Base-by-base conservation (phyloP, 2,888 invertebrate genomes). In the Leptogaster cylindrica region DNA sequence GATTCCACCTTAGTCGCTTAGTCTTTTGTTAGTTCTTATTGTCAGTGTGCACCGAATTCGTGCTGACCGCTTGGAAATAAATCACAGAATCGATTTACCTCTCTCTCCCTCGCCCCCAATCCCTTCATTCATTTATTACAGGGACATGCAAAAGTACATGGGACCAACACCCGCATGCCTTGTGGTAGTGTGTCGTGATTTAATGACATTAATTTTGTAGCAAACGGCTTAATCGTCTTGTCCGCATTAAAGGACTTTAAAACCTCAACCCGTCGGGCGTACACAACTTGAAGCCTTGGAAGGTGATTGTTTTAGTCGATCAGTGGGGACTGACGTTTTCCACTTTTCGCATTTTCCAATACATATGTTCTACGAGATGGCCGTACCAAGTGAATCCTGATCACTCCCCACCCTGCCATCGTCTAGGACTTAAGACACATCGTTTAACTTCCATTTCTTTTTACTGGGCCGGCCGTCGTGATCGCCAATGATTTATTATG, bases 201-300 rank as follows among this genome's bases (percentile, higher is more conserved):
- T 68, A 68, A 68, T 65, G 65, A 39, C 65, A 68, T 68, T 68
- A 68, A 65, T 68, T 68, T 68, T 58, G 65, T 33, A 65, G 46
- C 65, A 68, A 68, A 28, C n/a, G 68, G 55, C 65, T 68, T 68
- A 68, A 65, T 68, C 65, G 65, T 27, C 65, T 46, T 65, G 48
- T 48, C 50, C 52, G 39, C 51, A 46, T 16, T 27, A 46, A 65
- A 58, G 44, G 33, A 65, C 46, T 65, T 65, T 41, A 65, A 65
- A 65, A 65, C 65, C 65, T 48, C 65, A 58, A n/a, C n/a, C n/a
- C n/a, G n/a, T 68, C 65, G 58, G 39, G 36, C 41, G 58, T 14
- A 58, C 36, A 58, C 41, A 58, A 41, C 25, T 58, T 20, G 31
- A n/a, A 25, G 58, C 20, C n/a, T n/a, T 23, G 14, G 39, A 6